phyloP scores from a whole-genome alignment of 2,797 vertebrate species.

The Luscinia megarhynchos region DNA sequence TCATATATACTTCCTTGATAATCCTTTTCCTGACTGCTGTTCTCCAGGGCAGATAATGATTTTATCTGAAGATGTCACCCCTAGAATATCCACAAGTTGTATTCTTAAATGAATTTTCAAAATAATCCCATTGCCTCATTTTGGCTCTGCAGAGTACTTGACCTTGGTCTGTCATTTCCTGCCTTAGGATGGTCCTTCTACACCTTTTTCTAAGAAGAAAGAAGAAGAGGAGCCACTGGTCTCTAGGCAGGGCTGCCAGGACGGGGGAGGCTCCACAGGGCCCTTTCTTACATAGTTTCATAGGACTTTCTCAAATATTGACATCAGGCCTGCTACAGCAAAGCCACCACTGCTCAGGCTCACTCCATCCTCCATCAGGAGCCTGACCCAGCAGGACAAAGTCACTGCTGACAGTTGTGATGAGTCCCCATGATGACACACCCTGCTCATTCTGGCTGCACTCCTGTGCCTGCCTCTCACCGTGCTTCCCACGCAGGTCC shows the following conservation, averaged over 20 bases:
- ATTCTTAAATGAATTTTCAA: slow-evolving; percentile 46
- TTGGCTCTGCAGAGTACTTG: slow-evolving; percentile 35
- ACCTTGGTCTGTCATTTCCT: slow-evolving; percentile 49
- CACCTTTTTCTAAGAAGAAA: not conserved
- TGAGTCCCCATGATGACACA: not conserved
- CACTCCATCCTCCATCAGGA: not conserved
- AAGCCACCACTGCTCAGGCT: not conserved
- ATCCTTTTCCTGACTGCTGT: slow-evolving; percentile 47
- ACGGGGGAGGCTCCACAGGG: not conserved
- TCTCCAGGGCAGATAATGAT: slow-evolving; percentile 57
- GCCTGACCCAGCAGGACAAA: not conserved
- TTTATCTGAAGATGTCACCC: slow-evolving; percentile 56
- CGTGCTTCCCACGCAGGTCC: rapidly evolving
- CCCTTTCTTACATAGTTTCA: not conserved
- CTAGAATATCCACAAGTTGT: slow-evolving; percentile 46
- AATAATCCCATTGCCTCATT: slow-evolving; percentile 43
- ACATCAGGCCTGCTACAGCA: not conserved
- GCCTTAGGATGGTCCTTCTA: not conserved
- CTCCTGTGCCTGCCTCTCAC: not conserved
- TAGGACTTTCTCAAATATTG: not conserved
- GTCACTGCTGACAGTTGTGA: not conserved
- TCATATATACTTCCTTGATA: slow-evolving; percentile 39
- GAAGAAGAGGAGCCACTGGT: not conserved
- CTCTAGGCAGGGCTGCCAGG: not conserved
- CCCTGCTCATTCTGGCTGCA: not conserved